Base-by-base conservation (phyloP, 2,113 vertebrate species). In the Theristicus caerulescens region DNA sequence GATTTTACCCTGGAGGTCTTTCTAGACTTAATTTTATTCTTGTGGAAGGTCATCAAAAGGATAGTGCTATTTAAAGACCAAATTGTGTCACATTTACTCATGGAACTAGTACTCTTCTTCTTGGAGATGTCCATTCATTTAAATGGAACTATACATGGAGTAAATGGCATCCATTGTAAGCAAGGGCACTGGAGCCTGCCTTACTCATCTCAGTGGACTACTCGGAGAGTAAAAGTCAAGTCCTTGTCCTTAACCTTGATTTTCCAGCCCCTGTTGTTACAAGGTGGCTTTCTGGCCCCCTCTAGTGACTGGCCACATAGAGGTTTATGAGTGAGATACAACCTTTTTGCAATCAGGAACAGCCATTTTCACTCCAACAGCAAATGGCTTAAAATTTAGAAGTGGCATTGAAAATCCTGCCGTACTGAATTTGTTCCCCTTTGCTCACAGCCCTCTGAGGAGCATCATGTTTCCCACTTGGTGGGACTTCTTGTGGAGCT, bases 31-130 rank as follows among this genome's bases (percentile, higher is more conserved):
- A 97, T 96, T 96, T 93, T 92, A 91, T 97, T 93, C 59, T 88
- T 88, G 93, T 91, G 83, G 95, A 97, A 97, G 96, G 94, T 97
- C 96, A 93, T 90, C 85, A 86, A 94, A 96, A 97, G 96, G 85
- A 79, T 86, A 95, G 82, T 36, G 80, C 90, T 95, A 93, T 92
- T 92, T 96, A 93, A 95, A 95, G 85, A 86, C 82, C 64, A 81
- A 71, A 86, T 24, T 49, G 94, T 96, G 96, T 97, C 95, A 94
- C 82, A 71, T 96, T 88, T 86, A 79, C 72, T 96, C 88, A 93
- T 5, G 52, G 82, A 66, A 44, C 32, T 86, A 20, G 85, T 77
- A 9, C 69, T 88, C 58, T 32, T 89, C 58, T 62, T 93, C 85
- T 90, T 83, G 88, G 93, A 84, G 85, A 74, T 38, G 57, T 94